Base-by-base conservation (phyloP, 2,113 vertebrate genomes). In the Spheniscus mendiculus region DNA sequence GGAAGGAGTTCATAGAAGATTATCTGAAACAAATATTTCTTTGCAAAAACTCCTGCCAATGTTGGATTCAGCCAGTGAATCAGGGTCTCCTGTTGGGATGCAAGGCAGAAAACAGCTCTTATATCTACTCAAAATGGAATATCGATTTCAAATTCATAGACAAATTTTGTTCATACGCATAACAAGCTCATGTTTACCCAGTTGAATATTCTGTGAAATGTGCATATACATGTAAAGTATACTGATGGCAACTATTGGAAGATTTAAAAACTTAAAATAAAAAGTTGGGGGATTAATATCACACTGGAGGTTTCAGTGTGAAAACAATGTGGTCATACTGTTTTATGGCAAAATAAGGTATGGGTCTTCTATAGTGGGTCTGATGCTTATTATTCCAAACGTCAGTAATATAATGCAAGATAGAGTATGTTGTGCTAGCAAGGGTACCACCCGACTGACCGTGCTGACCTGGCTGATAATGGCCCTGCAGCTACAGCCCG, bases 391-490 rank as follows among this genome's bases (percentile, higher is more conserved):
- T 47, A 25, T 25, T 40, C 13, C 29, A 15, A 45, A 15, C 0
- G 3, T 27, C 45, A 34, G 2, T 19, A 13, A 38, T 27, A 7
- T 3, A 38, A 9, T 5, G 12, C 34, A 34, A 53, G 27, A 14
- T 15, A 26, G 3, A 34, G 34, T 5, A 6, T 5, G 38, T 25
- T 36, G 52, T 70, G 40, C 80, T n/a, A 9, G 40, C 47, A 26
- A n/a, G 26, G 30, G 19, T n/a, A 23, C 29, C 9, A 4, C 25
- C 36, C 2, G 3, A 9, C 44, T 4, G 20, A 10, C 38, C 0
- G 0, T 23, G 19, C 52, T 52, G 40, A 27, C 40, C 40, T 30
- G 50, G 30, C 30, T 66, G 44, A 42, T 9, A 2, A 1, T 4
- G 20, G 36, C 52, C 52, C 15, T 9, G 42, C 4, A 9, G 58